A percentile compares a stretch with the other conserved stretches of the same genome.
Conservation (phyloP, 2,113 vertebrate species). For the Anguilla rostrata region DNA sequence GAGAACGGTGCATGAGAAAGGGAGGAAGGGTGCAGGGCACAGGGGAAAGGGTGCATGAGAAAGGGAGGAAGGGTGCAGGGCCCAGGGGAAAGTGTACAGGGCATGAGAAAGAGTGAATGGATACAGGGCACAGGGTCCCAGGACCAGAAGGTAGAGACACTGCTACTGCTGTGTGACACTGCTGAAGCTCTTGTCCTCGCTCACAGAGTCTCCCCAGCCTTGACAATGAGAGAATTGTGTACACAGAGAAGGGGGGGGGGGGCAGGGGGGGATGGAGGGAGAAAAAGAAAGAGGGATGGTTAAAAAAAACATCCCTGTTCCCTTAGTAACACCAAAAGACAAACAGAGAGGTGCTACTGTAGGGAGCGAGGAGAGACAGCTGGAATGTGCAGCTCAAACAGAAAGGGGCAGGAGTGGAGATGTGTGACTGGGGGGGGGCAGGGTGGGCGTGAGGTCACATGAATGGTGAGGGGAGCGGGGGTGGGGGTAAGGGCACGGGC, state of each 20-base stretch:
- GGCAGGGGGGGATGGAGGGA: not conserved
- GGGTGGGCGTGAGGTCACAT: not conserved
- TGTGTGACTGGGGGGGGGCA: not conserved
- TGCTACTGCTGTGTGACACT: not conserved
- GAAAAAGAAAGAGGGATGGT: not conserved
- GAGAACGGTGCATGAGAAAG: not conserved
- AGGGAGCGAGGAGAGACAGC: not conserved
- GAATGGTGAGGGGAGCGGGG: not conserved
- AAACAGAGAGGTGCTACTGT: slow-evolving; percentile 5
- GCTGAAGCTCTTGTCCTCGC: not conserved
- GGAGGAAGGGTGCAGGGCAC: no score
- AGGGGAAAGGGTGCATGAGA: not conserved
- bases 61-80: not conserved
- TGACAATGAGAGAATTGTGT: slow-evolving; percentile 30
- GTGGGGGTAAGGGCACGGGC: no score
- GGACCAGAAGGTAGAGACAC: not conserved
- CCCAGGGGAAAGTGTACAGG: not conserved
- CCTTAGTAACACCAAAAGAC: not conserved
- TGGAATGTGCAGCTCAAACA: not conserved
- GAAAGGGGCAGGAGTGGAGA: not conserved
- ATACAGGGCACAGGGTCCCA: not conserved
- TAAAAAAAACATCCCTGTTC: slow-evolving; percentile 6
- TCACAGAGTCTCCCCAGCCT: not conserved
- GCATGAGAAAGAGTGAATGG: not conserved
- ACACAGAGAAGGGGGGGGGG: not conserved